Base-by-base conservation (phyloP, 2,113 vertebrate genomes). In the Rhombomys opimus region DNA sequence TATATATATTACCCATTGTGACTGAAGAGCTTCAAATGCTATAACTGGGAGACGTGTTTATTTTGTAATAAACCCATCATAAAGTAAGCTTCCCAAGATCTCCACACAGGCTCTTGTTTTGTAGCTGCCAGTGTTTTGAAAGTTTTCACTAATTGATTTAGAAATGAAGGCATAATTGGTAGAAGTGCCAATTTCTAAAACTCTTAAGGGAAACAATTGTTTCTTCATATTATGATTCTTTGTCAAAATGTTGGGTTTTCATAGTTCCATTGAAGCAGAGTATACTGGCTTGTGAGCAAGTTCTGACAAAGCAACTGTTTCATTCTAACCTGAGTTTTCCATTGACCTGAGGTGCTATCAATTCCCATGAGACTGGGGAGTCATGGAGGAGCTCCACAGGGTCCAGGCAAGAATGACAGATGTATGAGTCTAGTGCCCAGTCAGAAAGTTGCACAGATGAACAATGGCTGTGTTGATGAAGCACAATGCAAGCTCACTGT, bases 151-250 rank as follows among this genome's bases (percentile, higher is more conserved):
- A 94, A 87, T 52, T 14, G 30, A n/a, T 68, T 95, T 81, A 85
- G 41, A 94, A 76, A 80, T 52, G 61, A 96, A 93, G 82, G 14
- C n/a, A 88, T 81, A 90, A 96, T 61, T 88, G n/a, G 25, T 38
- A 65, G 75, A 95, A 80, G 59, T 15, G 27, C 4, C 30, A 63
- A 93, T 78, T 92, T 87, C 68, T 84, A 90, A 93, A 80, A 82
- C 38, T 85, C n/a, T n/a, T 78, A 87, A 41, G 30, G 81, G 80
- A 46, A 84, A 92, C 59, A 15, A 52, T 23, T 84, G 92, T 68
- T 63, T 57, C 18, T 75, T 41, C 50, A 57, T 91, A 35, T 59
- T 73, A 63, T 1, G 30, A 59, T 92, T 84, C 46, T 77, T 87
- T 68, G 32, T 89, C 35, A 50, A 84, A 91, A 32, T 11, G 27